These are phyloP conservation scores for Autographa pulchrina DNA, from an alignment of 2,888 invertebrate species.

Conservation along the genomic window DNA sequence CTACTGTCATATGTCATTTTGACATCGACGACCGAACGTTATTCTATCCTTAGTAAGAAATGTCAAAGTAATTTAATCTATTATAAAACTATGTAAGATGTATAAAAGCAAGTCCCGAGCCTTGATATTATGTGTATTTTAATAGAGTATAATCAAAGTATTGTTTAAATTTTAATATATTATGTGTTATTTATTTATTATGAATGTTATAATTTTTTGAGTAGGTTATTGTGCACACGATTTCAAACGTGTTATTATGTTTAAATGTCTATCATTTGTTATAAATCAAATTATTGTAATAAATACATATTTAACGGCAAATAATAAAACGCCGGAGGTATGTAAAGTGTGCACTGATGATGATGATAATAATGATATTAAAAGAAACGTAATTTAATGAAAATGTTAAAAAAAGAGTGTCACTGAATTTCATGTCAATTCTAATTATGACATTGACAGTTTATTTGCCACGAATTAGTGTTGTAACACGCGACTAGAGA, in stretches of 20 bases:
- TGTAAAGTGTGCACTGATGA: background rate
- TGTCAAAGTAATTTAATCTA: no score
- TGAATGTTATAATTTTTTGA: background rate
- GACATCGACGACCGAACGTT: no score
- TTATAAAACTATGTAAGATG: background rate
- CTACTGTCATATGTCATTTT: no score
- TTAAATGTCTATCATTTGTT: background rate
- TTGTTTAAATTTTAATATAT: background rate
- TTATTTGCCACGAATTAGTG: no score
- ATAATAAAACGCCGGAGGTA: background rate
- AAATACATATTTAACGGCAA: background rate
- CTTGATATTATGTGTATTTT: background rate
- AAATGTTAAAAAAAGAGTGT: no score
- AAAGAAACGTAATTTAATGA: no score
- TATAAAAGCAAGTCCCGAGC: background rate
- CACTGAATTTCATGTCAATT: no score
- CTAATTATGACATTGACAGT: no score
- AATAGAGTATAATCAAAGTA: slow-evolving; percentile 1
- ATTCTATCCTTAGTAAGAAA: no score
- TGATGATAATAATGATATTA: no score
- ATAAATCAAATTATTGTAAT: background rate
- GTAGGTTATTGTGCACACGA: background rate
- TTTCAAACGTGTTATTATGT: background rate
- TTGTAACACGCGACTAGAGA: no score
- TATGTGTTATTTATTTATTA: background rate